A percentile compares a stretch with the other conserved stretches of the same genome.
phyloP scores from a whole-genome alignment of 2,113 vertebrate species.

The Charadrius vociferus region DNA sequence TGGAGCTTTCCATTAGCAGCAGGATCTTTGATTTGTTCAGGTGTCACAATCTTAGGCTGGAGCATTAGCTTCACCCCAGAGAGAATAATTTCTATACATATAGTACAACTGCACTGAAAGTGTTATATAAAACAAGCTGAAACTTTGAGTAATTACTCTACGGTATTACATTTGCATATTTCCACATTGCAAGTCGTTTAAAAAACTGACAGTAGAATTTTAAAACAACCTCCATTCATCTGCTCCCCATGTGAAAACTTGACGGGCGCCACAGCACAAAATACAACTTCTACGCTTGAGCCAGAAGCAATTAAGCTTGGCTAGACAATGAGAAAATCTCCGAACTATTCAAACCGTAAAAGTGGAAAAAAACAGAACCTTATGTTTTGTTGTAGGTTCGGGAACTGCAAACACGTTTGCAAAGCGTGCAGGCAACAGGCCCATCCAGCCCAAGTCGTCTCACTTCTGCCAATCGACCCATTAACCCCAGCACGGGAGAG shows the following conservation, averaged over 20 bases:
- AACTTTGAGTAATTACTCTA: neutral
- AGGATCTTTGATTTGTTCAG: neutral
- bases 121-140: neutral
- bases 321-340: neutral
- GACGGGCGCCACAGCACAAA: rapidly evolving
- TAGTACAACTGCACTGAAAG: neutral
- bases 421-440: slow-evolving; percentile 81
- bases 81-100: neutral
- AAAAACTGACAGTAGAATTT: neutral
- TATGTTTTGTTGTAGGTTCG: slow-evolving; percentile 78
- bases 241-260: neutral
- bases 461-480: slow-evolving; percentile 75
- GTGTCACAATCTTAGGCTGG: neutral
- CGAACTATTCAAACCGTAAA: neutral
- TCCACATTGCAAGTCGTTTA: neutral
- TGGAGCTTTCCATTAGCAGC: neutral
- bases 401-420: slow-evolving; percentile 86
- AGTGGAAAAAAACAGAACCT: neutral
- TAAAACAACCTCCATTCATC: neutral
- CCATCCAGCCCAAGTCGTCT: slow-evolving; percentile 83
- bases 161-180: neutral
- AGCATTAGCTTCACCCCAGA: neutral
- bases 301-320: neutral
- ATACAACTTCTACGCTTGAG: neutral
- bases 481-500: slow-evolving; percentile 89